phyloP scores from a whole-genome alignment of 2,797 vertebrate genomes.

The Parauchenoglanis punctatus region DNA sequence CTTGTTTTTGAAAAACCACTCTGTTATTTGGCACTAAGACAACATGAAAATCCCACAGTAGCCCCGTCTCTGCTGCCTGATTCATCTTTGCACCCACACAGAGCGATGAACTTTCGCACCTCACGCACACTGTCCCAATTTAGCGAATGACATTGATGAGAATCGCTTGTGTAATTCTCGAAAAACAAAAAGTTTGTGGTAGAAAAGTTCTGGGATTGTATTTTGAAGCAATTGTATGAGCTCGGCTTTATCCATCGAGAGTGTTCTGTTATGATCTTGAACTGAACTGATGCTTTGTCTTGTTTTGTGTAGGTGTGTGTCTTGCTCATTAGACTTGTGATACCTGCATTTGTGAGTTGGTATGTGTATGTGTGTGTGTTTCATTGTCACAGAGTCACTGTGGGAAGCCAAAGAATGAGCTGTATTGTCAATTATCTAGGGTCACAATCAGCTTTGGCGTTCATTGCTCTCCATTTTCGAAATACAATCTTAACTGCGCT shows the following conservation, averaged over 20 bases:
- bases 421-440: neutral
- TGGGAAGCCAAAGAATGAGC: neutral
- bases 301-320: neutral
- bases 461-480: neutral
- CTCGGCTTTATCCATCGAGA: neutral
- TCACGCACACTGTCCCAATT: slow-evolving; percentile 11
- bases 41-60: slow-evolving; percentile 12
- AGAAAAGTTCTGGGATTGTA: neutral
- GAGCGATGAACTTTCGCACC: neutral
- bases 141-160: slow-evolving; percentile 4
- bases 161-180: slow-evolving; percentile 6
- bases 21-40: neutral
- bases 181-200: neutral
- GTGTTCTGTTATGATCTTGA: slow-evolving; percentile 1
- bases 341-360: neutral
- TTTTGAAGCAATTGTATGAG: neutral
- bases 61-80: slow-evolving; percentile 6
- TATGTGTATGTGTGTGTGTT: neutral
- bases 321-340: neutral
- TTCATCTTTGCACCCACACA: slow-evolving; percentile 26
- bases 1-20: neutral
- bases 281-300: neutral
- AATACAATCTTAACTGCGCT: neutral
- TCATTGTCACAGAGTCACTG: neutral
- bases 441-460: neutral